phyloP scores from a whole-genome alignment of 2,113 vertebrate genomes.

The Callospermophilus lateralis region DNA sequence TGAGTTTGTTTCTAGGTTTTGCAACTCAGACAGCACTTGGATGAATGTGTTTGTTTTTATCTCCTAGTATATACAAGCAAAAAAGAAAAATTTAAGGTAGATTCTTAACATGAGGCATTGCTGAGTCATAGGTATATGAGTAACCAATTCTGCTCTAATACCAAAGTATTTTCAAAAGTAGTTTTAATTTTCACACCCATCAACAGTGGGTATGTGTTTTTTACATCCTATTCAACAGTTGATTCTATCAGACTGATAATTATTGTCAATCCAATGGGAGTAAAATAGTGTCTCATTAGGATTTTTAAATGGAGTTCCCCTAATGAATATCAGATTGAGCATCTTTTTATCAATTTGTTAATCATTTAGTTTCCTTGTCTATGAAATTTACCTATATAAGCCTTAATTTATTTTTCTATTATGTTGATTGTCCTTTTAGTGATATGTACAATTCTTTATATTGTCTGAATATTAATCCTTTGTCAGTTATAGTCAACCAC shows the following conservation, averaged over 20 bases:
- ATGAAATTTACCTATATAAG: background rate
- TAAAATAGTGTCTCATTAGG: slow-evolving; percentile 28
- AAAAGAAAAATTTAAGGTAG: background rate
- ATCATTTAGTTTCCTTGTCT: slow-evolving; percentile 23
- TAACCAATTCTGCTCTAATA: background rate
- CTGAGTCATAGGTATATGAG: background rate
- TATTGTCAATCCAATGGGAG: background rate
- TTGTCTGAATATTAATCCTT: background rate
- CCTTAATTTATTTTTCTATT: background rate
- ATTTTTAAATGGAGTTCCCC: slow-evolving; percentile 26
- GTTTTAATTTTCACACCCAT: background rate
- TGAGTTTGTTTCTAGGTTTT: slow-evolving; percentile 7
- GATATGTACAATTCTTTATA: slow-evolving; percentile 31
- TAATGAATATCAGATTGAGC: background rate
- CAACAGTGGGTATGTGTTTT: background rate
- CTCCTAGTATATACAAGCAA: background rate
- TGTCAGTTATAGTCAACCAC: slow-evolving; percentile 14
- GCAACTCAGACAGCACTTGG: background rate
- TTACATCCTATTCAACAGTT: background rate
- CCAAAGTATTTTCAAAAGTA: background rate
- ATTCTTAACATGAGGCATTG: background rate
- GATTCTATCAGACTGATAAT: background rate
- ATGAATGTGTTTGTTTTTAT: background rate
- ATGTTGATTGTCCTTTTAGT: slow-evolving; percentile 40
- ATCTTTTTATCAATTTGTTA: slow-evolving; percentile 28